Evolutionary conservation across 1,140 invertebrate genomes (phyloP).

Genomic region (Drosophila sucinea): DNA sequence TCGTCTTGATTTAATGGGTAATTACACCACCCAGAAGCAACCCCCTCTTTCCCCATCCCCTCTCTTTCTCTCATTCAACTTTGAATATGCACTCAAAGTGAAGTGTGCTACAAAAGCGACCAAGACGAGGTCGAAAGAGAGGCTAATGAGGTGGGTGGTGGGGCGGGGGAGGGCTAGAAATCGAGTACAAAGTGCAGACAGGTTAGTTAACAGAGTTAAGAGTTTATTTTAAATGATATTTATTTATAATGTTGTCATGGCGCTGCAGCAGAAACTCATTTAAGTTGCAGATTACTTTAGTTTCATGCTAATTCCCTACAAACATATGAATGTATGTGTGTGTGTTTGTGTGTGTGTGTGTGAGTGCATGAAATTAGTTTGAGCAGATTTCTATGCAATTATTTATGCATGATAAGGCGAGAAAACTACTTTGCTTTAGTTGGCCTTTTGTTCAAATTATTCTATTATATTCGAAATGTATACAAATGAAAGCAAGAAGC

Average conservation of each 20-base stretch:
- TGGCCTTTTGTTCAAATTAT: slow-evolving; percentile 7
- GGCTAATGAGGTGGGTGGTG: background rate
- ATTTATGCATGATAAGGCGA: slow-evolving; percentile 35
- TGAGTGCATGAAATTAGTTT: slow-evolving; percentile 62
- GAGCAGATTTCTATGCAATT: slow-evolving; percentile 23
- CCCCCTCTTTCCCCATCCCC: background rate
- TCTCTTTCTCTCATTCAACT: background rate
- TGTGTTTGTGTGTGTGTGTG: slow-evolving; percentile 10
- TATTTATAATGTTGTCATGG: slow-evolving; percentile 70
- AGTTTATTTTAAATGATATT: slow-evolving; percentile 80
- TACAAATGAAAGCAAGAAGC: background rate
- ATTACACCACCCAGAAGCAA: slow-evolving; percentile 60
- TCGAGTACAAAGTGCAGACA: slow-evolving; percentile 69
- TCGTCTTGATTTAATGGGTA: slow-evolving; percentile 69
- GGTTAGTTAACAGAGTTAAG: slow-evolving; percentile 73
- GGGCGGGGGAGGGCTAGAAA: background rate
- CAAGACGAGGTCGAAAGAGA: slow-evolving; percentile 15
- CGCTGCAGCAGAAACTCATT: slow-evolving; percentile 56
- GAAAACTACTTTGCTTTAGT: background rate
- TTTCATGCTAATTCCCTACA: slow-evolving; percentile 25
- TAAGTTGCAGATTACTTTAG: slow-evolving; percentile 75
- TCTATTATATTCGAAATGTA: background rate
- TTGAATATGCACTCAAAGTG: slow-evolving; percentile 21
- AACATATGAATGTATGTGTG: slow-evolving; percentile 2
- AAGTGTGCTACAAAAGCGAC: slow-evolving; percentile 7